Evolutionary conservation across 2,797 vertebrate species (phyloP).

Genomic region (Chiropotes sagulatus): DNA sequence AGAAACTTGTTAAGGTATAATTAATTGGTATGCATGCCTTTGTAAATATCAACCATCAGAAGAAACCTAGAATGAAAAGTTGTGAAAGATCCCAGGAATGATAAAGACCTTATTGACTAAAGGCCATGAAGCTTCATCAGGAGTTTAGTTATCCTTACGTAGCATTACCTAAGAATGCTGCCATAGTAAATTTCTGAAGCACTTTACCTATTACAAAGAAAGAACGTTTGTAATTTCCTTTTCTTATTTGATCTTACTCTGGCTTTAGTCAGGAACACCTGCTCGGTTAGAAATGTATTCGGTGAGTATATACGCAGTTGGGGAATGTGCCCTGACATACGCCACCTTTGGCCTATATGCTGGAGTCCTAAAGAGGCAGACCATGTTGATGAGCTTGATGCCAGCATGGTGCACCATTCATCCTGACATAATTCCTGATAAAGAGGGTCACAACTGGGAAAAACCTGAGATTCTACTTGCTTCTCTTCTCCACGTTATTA

Average conservation of each 20-base stretch:
- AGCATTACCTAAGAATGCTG: not conserved
- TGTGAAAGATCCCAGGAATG: not conserved
- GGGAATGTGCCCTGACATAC: not conserved
- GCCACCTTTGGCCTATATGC: not conserved
- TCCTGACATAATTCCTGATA: not conserved
- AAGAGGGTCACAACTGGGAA: not conserved
- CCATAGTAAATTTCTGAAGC: not conserved
- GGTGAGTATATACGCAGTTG: not conserved
- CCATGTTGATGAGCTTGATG: not conserved
- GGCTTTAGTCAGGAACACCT: not conserved
- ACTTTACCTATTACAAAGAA: not conserved
- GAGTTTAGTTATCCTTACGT: not conserved
- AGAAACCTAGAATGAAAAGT: not conserved
- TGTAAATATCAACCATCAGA: conserved; percentile 14
- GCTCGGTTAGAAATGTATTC: not conserved
- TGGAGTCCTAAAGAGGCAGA: not conserved
- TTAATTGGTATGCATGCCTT: not conserved
- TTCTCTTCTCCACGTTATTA: not conserved
- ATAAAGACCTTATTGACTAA: not conserved
- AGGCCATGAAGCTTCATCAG: not conserved
- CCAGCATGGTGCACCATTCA: not conserved
- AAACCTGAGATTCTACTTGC: conserved; percentile 10
- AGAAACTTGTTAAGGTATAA: not conserved
- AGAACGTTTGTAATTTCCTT: not conserved
- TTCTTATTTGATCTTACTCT: conserved; percentile 4